Evolutionary conservation across 2,797 vertebrate species (phyloP), one percentile per base, ranked within the genome.

Genomic region (Rhinatrema bivittatum): DNA sequence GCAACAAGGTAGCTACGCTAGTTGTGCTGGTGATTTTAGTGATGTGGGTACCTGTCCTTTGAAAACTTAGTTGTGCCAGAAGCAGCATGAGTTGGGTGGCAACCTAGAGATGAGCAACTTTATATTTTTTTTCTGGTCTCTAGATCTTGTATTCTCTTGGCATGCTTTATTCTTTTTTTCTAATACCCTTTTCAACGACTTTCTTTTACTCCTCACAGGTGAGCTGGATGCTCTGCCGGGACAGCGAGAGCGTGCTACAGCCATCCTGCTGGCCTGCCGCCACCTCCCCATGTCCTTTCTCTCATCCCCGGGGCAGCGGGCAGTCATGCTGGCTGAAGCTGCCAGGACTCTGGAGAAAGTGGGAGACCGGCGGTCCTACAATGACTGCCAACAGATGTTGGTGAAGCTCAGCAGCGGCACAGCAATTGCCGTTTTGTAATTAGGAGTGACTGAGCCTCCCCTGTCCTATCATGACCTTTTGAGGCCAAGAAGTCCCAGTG

Each of bases 331-430:
- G 63, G 93, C 93, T 0, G 94, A 99, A 62, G 94, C 96, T 0
- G 94, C 95, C 27, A 91, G 93, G 51, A 96, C 92, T 4, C 74
- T 99, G 76, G 94, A 99, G 86, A 89, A 95, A 3, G 90, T 90
- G 38, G 96, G 96, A 5, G 94, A 99, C 79, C 90, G 87, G 1
- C 88, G 93, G 7, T 93, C 92, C 2, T 87, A 93, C 66, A 91
- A 78, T 1, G 93, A 97, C 83, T 98, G 94, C 67, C 94, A 97
- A 62, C 92, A 98, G 71, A 89, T 98, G 73, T 82, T 98, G 5
- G 84, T 98, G 62, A 88, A 91, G 42, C 87, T 98, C 56, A 87
- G 94, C 0, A 91, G 93, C 0, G 94, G 93, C 48, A 94, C 94
- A 0, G 92, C 92, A 65, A 92, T 98, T 0, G 91, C 93, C 0